A percentile compares a stretch with the other conserved stretches of the same genome.
Evolutionary conservation across 2,113 vertebrate species (phyloP).

Genomic region (Elachura formosa): DNA sequence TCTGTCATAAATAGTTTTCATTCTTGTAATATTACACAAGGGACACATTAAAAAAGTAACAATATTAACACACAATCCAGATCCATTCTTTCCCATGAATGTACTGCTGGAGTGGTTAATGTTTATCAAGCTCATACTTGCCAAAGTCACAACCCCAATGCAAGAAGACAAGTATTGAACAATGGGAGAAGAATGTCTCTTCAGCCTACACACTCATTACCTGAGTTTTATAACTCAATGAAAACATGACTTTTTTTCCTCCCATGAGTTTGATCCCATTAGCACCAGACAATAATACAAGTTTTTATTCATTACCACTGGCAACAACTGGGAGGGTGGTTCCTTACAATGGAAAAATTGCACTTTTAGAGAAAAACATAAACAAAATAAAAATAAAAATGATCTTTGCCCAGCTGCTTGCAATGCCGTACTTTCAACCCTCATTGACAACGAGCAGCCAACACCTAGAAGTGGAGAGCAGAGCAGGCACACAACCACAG

Average conservation of each 20-base stretch:
- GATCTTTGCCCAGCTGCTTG: background rate
- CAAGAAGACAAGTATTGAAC: slow-evolving; percentile 47
- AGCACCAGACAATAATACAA: background rate
- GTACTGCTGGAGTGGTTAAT: background rate
- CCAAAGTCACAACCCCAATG: slow-evolving; percentile 35
- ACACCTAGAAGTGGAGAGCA: background rate
- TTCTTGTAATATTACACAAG: background rate
- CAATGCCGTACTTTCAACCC: background rate
- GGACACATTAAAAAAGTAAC: background rate
- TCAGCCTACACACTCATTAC: slow-evolving; percentile 52
- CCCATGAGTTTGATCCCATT: background rate
- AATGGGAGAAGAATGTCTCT: slow-evolving; percentile 39
- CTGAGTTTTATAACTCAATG: slow-evolving; percentile 33
- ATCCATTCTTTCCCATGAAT: slow-evolving; percentile 26
- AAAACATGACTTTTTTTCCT: background rate
- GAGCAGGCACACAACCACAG: background rate
- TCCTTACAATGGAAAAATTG: background rate
- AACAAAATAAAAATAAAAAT: background rate
- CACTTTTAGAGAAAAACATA: background rate
- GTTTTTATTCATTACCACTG: background rate
- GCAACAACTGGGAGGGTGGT: background rate
- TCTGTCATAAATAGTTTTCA: background rate
- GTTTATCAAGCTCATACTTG: slow-evolving; percentile 58
- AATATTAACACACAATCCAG: background rate
- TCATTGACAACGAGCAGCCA: background rate